Base-by-base conservation (phyloP, 2,888 invertebrate genomes). In the Lasioglossum lativentre region DNA sequence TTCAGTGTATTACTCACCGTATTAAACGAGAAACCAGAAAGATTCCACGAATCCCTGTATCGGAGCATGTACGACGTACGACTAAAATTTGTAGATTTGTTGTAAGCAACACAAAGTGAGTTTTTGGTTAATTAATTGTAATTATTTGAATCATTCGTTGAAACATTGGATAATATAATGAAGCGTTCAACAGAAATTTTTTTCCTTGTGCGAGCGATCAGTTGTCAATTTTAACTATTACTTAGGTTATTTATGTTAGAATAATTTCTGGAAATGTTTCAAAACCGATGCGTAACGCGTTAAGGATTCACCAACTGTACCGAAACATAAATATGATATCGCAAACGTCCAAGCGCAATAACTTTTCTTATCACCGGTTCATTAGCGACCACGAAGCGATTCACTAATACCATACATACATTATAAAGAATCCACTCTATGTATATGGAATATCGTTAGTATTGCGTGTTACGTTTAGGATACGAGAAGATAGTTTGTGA, bases 331-430 rank as follows among this genome's bases (percentile, higher is more conserved):
- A 27, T 70, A 75, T 23, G 30, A 85, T 68, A 78, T 76, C 73
- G 72, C 71, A 68, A 88, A 89, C 77, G 86, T 88, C 82, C 86
- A 88, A 89, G 83, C 82, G 78, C 88, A 89, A 89, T 89, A 85
- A 86, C 86, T 87, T 87, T 87, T 89, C 87, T 77, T 89, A 82
- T 72, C 73, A 71, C 63, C 63, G 63, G 10, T 81, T 82, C 45
- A 79, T 30, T 80, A 82, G 40, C 45, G 34, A 66, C 68, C 42
- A 75, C 76, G 40, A 78, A 66, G 23, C 34, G 71, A 70, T n/a
- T 59, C 34, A 34, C 71, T 23, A 76, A 78, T 45, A 52, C 70
- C 75, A 81, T 75, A 52, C 75, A 74, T 80, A 45, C 75, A 74
- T 80, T 42, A 77, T 38, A 42, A 80, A 73, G 38, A 76, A 47